phyloP scores from a whole-genome alignment of 2,797 vertebrate species.

The Pipistrellus kuhlii region DNA sequence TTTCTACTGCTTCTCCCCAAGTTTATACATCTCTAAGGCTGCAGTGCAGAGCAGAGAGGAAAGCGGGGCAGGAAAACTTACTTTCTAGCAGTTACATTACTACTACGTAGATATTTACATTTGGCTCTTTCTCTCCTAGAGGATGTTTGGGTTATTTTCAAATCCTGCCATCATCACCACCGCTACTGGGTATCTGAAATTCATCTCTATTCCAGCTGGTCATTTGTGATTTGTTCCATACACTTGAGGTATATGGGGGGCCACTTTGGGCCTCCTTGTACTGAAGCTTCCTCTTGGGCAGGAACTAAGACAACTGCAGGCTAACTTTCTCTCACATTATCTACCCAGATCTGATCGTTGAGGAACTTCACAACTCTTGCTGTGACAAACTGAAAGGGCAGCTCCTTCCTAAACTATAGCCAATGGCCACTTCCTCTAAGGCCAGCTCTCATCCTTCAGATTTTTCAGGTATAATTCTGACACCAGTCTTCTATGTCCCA shows the following conservation, averaged over 20 bases:
- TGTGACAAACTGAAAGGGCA: neutral
- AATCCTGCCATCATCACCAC: neutral
- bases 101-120: neutral
- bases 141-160: neutral
- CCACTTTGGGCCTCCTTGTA: neutral
- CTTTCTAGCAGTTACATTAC: too few relatives aligned
- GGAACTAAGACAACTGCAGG: neutral
- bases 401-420: neutral
- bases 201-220: neutral
- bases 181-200: neutral
- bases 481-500: neutral
- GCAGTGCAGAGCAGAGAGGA: neutral
- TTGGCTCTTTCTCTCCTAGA: neutral
- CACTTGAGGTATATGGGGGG: neutral
- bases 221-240: neutral
- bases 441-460: neutral
- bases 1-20: neutral
- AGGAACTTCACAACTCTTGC: neutral
- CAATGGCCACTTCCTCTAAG: neutral
- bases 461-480: slow-evolving; percentile 18
- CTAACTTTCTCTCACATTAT: neutral
- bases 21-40: neutral
- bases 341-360: neutral
- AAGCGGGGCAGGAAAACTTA: neutral
- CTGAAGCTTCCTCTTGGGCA: neutral